These are phyloP conservation scores for Calephelis nemesis DNA, from an alignment of 1,140 invertebrate genomes.

Conservation along the genomic window DNA sequence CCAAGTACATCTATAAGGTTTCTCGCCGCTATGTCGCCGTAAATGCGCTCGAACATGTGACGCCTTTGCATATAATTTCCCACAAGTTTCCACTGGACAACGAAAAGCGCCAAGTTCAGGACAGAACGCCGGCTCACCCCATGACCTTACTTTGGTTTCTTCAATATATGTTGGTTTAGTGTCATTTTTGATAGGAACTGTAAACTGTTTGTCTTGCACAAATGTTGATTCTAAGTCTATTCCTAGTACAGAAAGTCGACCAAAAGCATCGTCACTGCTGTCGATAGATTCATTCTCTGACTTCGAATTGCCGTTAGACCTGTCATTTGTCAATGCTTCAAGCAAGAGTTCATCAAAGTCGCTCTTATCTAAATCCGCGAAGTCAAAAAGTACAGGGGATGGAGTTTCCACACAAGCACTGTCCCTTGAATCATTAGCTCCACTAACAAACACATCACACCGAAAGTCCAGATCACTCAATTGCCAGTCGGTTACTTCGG, in stretches of 20 bases:
- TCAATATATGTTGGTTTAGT: not conserved
- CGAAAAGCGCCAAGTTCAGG: slow-evolving; percentile 75
- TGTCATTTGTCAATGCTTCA: slow-evolving; percentile 54
- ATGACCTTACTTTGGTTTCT: slow-evolving; percentile 41
- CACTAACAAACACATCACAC: slow-evolving; percentile 61
- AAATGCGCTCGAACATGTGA: slow-evolving; percentile 97
- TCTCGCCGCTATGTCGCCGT: slow-evolving; percentile 95
- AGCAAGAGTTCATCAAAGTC: slow-evolving; percentile 60
- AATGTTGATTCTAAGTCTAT: slow-evolving; percentile 46
- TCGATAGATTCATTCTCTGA: slow-evolving; percentile 41
- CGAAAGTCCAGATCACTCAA: slow-evolving; percentile 58
- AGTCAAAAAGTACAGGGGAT: slow-evolving; percentile 56
- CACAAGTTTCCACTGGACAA: slow-evolving; percentile 81
- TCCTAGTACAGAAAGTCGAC: slow-evolving; percentile 41
- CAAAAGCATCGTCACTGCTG: slow-evolving; percentile 37
- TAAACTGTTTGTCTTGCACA: slow-evolving; percentile 32
- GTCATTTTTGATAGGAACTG: not conserved
- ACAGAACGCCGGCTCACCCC: slow-evolving; percentile 62
- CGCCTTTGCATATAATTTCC: slow-evolving; percentile 93
- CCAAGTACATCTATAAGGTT: slow-evolving; percentile 95
- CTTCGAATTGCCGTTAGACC: slow-evolving; percentile 46
- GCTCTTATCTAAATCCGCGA: slow-evolving; percentile 61
- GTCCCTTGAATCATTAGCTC: slow-evolving; percentile 48
- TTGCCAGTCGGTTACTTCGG: slow-evolving; percentile 51
- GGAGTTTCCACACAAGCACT: slow-evolving; percentile 45